Conservation (phyloP, 2,888 invertebrate species). For the Schrankia costaestrigalis region DNA sequence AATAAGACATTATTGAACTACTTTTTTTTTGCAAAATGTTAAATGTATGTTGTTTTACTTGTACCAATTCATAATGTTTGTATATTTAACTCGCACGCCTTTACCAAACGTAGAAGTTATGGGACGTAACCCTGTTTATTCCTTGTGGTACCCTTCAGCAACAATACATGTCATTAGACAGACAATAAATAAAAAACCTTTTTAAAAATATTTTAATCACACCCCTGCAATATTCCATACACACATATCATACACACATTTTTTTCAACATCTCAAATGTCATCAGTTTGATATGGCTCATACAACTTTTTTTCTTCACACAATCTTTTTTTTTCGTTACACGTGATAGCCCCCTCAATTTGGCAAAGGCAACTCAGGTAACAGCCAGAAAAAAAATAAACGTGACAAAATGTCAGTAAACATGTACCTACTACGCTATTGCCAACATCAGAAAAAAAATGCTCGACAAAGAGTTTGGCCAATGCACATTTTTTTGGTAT, state of each 20-base stretch:
- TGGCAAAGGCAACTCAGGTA: slow-evolving; percentile 68
- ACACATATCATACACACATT: slow-evolving; percentile 41
- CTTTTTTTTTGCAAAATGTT: no score
- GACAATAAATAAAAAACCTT: background rate
- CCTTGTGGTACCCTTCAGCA: no score
- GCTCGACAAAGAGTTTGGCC: slow-evolving; percentile 15
- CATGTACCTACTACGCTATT: slow-evolving; percentile 70
- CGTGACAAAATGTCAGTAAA: slow-evolving; percentile 80
- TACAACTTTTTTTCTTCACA: slow-evolving; percentile 53
- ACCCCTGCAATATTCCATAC: slow-evolving; percentile 11
- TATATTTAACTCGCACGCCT: no score
- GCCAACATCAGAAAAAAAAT: slow-evolving; percentile 40
- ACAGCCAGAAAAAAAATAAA: slow-evolving; percentile 59
- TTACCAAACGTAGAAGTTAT: no score
- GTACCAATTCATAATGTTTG: no score
- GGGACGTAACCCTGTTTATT: no score
- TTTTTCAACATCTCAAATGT: slow-evolving; percentile 48
- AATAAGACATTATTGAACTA: no score
- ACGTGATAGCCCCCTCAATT: slow-evolving; percentile 63
- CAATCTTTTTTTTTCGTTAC: slow-evolving; percentile 52
- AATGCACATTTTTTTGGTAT: slow-evolving; percentile 26
- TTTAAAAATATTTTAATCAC: slow-evolving; percentile 8
- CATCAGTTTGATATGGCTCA: slow-evolving; percentile 65
- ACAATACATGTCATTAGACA: no score
- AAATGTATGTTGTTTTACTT: no score